Percentiles rank a stretch among this genome's conserved stretches.
phyloP scores from a whole-genome alignment of 2,797 vertebrate genomes.

The Catamblyrhynchus diadema region DNA sequence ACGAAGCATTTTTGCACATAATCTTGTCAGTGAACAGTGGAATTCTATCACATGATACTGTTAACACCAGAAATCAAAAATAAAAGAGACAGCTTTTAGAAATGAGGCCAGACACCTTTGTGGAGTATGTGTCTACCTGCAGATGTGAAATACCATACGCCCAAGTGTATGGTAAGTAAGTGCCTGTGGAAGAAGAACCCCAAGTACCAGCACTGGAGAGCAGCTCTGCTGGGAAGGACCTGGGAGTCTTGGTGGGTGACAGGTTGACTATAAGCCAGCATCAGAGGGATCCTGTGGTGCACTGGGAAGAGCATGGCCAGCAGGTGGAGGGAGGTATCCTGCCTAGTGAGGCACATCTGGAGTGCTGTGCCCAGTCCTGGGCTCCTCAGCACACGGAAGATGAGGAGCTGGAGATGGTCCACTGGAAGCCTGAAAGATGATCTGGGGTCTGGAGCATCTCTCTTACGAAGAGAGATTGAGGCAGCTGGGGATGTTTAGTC shows the following conservation, averaged over 20 bases:
- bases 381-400: background rate
- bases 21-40: background rate
- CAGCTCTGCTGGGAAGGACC: background rate
- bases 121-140: rapidly evolving
- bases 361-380: background rate
- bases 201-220: background rate
- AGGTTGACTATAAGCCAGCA: rapidly evolving
- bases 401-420: background rate
- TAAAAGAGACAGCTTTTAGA: background rate
- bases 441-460: background rate
- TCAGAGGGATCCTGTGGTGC: background rate
- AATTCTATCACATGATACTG: background rate
- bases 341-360: background rate
- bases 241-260: too few relatives aligned
- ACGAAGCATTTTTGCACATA: background rate
- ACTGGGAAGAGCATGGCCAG: rapidly evolving
- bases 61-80: background rate
- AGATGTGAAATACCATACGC: rapidly evolving
- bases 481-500: background rate
- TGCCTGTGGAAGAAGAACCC: background rate
- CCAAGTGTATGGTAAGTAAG: background rate
- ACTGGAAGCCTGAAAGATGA: background rate
- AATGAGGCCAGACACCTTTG: background rate
- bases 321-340: background rate
- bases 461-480: rapidly evolving